These are phyloP conservation scores for Idaea straminata DNA, from an alignment of 2,888 invertebrate species.

Conservation along the genomic window DNA sequence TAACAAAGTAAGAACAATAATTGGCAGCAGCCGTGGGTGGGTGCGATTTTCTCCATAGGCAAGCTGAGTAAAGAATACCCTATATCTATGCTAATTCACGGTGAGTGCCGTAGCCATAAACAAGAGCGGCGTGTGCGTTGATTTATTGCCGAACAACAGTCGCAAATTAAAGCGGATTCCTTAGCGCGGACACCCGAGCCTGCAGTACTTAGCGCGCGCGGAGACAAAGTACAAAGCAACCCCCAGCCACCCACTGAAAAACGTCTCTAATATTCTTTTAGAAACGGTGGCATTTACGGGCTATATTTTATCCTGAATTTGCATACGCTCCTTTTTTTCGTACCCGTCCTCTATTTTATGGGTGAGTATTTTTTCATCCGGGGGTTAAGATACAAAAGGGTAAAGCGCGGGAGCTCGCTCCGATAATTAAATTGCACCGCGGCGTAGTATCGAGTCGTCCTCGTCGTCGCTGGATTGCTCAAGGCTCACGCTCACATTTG, in stretches of 20 bases:
- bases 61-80: neutral
- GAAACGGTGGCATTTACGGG: conserved; percentile 82
- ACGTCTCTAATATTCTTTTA: conserved; percentile 82
- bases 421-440: conserved; percentile 79
- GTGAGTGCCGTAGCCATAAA: conserved; percentile 1
- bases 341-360: conserved; percentile 80
- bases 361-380: conserved; percentile 79
- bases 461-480: conserved; percentile 9
- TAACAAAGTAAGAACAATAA: neutral
- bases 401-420: conserved; percentile 72
- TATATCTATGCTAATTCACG: neutral
- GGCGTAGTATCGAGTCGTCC: conserved; percentile 33
- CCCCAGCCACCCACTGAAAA: conserved; percentile 80
- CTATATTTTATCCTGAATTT: conserved; percentile 82
- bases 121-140: conserved; percentile 41
- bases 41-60: neutral
- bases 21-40: neutral
- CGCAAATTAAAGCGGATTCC: conserved; percentile 74
- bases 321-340: conserved; percentile 81
- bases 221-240: conserved; percentile 79
- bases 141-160: conserved; percentile 74
- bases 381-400: conserved; percentile 81
- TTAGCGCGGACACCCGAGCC: conserved; percentile 67
- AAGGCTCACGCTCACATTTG: conserved; percentile 16
- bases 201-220: conserved; percentile 73